These are phyloP conservation scores for Pterostichus niger DNA, from an alignment of 2,888 invertebrate species.

Conservation along the genomic window DNA sequence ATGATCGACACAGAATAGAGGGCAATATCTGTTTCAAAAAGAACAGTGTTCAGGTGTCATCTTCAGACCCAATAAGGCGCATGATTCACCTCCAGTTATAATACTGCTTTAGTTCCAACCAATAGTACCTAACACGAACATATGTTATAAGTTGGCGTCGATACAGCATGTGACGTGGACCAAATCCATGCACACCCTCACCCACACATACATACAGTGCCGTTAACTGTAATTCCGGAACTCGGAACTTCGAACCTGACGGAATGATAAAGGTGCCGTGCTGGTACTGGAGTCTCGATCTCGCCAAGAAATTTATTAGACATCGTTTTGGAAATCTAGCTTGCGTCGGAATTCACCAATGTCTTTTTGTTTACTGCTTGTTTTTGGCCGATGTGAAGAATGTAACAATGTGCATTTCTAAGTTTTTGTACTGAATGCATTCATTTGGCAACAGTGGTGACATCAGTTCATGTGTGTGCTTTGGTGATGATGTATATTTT, in stretches of 20 bases:
- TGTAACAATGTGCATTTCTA: neutral
- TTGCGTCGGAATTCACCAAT: slow-evolving; percentile 12
- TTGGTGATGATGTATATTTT: too few species aligned
- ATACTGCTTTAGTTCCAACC: too few species aligned
- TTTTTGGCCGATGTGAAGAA: slow-evolving; percentile 4
- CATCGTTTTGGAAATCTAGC: slow-evolving; percentile 50
- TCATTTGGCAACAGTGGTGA: neutral
- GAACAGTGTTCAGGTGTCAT: too few species aligned
- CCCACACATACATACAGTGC: neutral
- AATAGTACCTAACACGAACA: too few species aligned
- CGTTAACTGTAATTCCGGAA: slow-evolving; percentile 22
- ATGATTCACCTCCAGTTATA: too few species aligned
- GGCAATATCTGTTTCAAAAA: too few species aligned
- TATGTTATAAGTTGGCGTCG: too few species aligned
- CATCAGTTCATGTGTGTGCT: too few species aligned
- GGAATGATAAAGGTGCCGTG: slow-evolving; percentile 58
- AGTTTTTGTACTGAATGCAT: neutral
- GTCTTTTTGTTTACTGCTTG: slow-evolving; percentile 13
- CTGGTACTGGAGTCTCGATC: neutral
- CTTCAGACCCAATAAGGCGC: too few species aligned
- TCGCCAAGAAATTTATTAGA: slow-evolving; percentile 57
- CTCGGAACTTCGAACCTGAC: slow-evolving; percentile 49
- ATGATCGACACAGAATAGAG: too few species aligned
- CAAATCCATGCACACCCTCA: too few species aligned
- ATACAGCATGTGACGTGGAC: too few species aligned